These are phyloP conservation scores for Marasmarcha lunaedactyla DNA, from an alignment of 2,888 invertebrate species.

Conservation along the genomic window DNA sequence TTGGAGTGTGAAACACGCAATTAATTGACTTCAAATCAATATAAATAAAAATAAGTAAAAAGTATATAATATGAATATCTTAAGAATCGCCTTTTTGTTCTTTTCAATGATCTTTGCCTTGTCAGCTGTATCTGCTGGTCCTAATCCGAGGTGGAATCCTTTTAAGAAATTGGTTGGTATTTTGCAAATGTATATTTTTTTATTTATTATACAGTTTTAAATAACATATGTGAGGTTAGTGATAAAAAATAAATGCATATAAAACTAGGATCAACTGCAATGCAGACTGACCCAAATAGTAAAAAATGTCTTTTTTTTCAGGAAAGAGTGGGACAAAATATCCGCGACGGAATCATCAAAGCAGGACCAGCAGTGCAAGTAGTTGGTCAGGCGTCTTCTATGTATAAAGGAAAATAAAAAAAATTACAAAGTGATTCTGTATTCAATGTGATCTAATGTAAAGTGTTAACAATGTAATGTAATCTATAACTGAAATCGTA, in stretches of 20 bases:
- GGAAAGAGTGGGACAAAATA: constrained; percentile 21
- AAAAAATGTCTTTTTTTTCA: no score
- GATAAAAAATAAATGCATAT: no score
- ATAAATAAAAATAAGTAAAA: background rate
- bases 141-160: constrained; percentile 32
- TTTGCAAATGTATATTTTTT: no score
- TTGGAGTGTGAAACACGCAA: no score
- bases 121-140: constrained; percentile 27
- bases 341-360: constrained; percentile 24
- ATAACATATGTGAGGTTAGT: background rate
- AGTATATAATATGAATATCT: constrained; percentile 29
- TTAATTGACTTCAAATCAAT: no score
- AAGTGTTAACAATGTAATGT: no score
- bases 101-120: constrained; percentile 30
- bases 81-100: constrained; percentile 28
- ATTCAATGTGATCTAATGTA: no score
- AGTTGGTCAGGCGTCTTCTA: constrained; percentile 16
- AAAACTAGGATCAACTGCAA: no score
- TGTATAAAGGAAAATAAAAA: constrained; percentile 5
- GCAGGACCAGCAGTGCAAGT: constrained; percentile 24
- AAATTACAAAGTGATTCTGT: no score
- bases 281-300: no score
- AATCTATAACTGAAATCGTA: no score
- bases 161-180: constrained; percentile 43
- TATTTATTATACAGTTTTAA: background rate